phyloP scores from a whole-genome alignment of 2,113 vertebrate genomes.

The Callocephalon fimbriatum region DNA sequence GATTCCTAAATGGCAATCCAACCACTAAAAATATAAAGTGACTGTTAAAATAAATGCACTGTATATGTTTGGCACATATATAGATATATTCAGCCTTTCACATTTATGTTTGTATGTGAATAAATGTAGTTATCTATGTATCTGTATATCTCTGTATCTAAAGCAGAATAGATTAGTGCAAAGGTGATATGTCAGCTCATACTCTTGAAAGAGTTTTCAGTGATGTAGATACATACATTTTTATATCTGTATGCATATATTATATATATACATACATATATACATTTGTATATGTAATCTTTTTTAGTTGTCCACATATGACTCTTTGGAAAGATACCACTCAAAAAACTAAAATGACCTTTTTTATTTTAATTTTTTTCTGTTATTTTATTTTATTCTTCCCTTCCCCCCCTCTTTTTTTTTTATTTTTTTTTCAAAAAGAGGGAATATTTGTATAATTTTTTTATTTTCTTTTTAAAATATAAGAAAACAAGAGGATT shows the following conservation, averaged over 20 bases:
- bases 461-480: background rate
- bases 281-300: background rate
- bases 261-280: background rate
- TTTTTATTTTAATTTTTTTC: background rate
- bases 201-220: background rate
- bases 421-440: background rate
- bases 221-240: background rate
- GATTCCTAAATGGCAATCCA: background rate
- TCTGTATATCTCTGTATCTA: background rate
- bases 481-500: accelerated
- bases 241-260: accelerated
- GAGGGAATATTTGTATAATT: accelerated
- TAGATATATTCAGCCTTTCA: background rate
- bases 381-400: background rate
- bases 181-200: background rate
- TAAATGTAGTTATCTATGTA: background rate
- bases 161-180: background rate
- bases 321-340: background rate
- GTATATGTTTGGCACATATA: background rate
- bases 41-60: background rate
- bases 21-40: background rate
- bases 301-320: background rate
- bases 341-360: accelerated
- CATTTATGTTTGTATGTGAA: background rate
- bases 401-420: accelerated